phyloP scores from a whole-genome alignment of 1,140 invertebrate species.

The Acromyrmex heyeri region DNA sequence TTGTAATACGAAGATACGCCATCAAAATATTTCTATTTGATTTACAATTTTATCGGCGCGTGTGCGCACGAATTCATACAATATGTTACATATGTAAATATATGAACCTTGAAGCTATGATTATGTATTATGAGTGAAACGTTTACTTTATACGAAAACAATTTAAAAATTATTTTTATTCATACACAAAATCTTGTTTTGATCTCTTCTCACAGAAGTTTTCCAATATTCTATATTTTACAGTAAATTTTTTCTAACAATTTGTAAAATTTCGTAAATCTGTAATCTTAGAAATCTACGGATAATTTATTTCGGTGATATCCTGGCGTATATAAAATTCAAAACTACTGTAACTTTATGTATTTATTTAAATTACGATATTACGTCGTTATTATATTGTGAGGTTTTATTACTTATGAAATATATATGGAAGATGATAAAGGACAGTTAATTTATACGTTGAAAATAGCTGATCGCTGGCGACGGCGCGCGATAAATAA shows the following conservation, averaged over 20 bases:
- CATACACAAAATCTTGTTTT: not conserved
- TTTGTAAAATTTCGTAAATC: not conserved
- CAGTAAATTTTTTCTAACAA: not conserved
- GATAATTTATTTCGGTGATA: not conserved
- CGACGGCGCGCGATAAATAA: slow-evolving; percentile 50
- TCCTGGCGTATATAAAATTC: not conserved
- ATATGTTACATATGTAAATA: not conserved
- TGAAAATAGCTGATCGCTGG: slow-evolving; percentile 45
- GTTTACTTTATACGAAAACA: not conserved
- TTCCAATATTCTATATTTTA: not conserved
- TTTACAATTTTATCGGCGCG: not conserved
- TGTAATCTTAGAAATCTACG: not conserved
- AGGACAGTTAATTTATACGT: slow-evolving; percentile 35
- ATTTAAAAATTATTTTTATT: not conserved
- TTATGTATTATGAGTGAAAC: not conserved
- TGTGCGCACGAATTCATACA: not conserved
- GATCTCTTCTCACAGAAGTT: not conserved
- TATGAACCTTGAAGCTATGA: not conserved
- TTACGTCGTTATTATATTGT: not conserved
- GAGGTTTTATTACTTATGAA: slow-evolving; percentile 6
- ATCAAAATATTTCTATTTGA: slow-evolving; percentile 3
- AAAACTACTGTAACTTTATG: not conserved
- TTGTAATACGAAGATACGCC: not conserved
- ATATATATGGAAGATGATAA: not conserved
- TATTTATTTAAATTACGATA: not conserved